Evolutionary conservation across 2,113 vertebrate species (phyloP).

Genomic region (Callipepla squamata): DNA sequence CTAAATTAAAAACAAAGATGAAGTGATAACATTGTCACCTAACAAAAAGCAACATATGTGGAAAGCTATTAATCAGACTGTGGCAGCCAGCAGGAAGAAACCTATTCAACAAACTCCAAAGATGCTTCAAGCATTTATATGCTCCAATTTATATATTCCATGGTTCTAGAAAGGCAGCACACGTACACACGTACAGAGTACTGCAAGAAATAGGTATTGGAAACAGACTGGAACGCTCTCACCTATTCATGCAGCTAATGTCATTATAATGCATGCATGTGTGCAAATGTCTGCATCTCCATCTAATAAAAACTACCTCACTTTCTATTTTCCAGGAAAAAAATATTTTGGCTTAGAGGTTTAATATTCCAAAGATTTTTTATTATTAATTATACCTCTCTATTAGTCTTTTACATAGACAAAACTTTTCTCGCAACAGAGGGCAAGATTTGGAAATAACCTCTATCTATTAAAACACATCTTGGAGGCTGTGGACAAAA

Average conservation of each 20-base stretch:
- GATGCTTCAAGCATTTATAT: not conserved
- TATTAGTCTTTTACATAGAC: not conserved
- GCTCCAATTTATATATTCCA: not conserved
- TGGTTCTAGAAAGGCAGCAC: not conserved
- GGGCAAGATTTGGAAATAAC: conserved; percentile 30
- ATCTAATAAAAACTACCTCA: conserved; percentile 77
- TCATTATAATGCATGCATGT: not conserved
- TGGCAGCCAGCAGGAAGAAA: not conserved
- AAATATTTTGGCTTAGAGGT: conserved; percentile 25
- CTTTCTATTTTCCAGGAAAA: conserved; percentile 47
- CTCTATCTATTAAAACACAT: not conserved
- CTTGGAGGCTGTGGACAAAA: not conserved
- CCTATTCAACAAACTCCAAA: not conserved
- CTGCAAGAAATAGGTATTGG: not conserved
- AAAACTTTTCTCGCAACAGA: not conserved
- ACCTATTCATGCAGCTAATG: not conserved
- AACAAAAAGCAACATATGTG: not conserved
- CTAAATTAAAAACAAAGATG: not conserved
- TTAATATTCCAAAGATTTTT: conserved; percentile 29
- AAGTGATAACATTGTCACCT: not conserved
- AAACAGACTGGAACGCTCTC: conserved; percentile 49
- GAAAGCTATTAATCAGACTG: not conserved
- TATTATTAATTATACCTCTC: conserved; percentile 23
- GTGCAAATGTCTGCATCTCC: conserved; percentile 17
- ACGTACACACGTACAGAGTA: not conserved